Base-by-base conservation (phyloP, 2,797 vertebrate genomes). In the Xyrichtys novacula region DNA sequence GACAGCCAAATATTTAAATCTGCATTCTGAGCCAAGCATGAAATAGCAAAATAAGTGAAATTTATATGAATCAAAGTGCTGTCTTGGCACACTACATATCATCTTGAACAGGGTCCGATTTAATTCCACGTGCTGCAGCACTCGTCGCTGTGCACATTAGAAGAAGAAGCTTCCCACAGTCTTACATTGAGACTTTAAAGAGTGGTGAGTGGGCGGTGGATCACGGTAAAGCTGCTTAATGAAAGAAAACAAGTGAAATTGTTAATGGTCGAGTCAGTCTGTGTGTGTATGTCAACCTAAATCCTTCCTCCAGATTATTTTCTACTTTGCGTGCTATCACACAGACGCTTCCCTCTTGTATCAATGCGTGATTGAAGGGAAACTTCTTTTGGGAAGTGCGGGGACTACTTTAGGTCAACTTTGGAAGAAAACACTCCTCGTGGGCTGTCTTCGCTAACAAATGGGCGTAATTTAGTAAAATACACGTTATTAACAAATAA, bases 301-400 rank as follows among this genome's bases (percentile, higher is more conserved):
- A n/a, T 78, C 76, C 78, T 86, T 85, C 87, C 83, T 85, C 70
- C 81, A 71, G 74, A 89, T 88, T 77, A 88, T 81, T 75, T 83
- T 89, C 78, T 83, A 76, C 72, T 88, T 84, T 77, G 85, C 89
- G 80, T 90, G 89, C 85, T 91, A 89, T 91, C 89, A 88, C 88
- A 89, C 85, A 72, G 83, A 86, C 88, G 83, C 84, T 89, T 90
- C 89, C 84, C 85, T 87, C 85, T 87, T 65, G 85, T 92, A 92
- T 92, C 89, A 92, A 91, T 92, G 89, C 88, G 90, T 91, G 88
- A 93, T 90, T 92, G 89, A 92, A 86, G 86, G 84, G 89, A 91
- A 94, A 94, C 93, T 94, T 94, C 92, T 92, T 93, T 92, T 91
- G 85, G 93, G 92, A 94, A 94, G 90, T 92, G 89, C 80, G 46